Evolutionary conservation across 2,797 vertebrate species (phyloP).

Genomic region (Rhinichthys osculus): DNA sequence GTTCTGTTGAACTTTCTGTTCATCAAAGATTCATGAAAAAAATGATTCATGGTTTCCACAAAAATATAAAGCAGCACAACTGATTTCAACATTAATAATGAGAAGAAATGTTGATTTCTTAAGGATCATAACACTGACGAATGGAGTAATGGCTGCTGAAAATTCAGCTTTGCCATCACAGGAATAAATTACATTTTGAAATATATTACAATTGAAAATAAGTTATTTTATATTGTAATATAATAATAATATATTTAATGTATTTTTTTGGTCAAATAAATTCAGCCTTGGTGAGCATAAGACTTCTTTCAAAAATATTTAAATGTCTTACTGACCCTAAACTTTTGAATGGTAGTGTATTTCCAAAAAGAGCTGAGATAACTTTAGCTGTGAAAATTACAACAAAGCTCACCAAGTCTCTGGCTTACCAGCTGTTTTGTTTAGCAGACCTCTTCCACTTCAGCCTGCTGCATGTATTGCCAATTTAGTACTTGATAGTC

Average conservation of each 20-base stretch:
- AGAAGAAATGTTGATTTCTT: background rate
- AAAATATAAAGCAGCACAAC: background rate
- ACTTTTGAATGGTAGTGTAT: background rate
- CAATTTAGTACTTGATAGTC: conserved; percentile 9
- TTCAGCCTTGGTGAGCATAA: background rate
- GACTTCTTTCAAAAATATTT: background rate
- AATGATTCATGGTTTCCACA: background rate
- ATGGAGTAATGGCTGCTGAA: background rate
- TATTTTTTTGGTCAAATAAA: background rate
- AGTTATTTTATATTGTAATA: background rate
- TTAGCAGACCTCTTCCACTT: background rate
- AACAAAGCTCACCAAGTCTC: conserved; percentile 12
- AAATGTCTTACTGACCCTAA: background rate
- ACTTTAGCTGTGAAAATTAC: conserved; percentile 11
- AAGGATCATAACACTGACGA: background rate
- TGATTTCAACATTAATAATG: background rate
- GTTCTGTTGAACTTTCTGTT: background rate
- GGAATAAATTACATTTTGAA: background rate
- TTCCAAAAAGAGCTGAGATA: background rate
- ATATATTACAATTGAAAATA: background rate
- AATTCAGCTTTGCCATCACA: background rate
- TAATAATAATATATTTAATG: background rate
- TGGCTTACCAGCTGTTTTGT: conserved; percentile 6
- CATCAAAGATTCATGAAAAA: background rate
- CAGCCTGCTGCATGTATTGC: background rate